Percentiles rank a stretch among this genome's conserved stretches.
These are phyloP conservation scores for Drosophila aff. DNA, from an alignment of 1,140 invertebrate species.

Conservation along the genomic window DNA sequence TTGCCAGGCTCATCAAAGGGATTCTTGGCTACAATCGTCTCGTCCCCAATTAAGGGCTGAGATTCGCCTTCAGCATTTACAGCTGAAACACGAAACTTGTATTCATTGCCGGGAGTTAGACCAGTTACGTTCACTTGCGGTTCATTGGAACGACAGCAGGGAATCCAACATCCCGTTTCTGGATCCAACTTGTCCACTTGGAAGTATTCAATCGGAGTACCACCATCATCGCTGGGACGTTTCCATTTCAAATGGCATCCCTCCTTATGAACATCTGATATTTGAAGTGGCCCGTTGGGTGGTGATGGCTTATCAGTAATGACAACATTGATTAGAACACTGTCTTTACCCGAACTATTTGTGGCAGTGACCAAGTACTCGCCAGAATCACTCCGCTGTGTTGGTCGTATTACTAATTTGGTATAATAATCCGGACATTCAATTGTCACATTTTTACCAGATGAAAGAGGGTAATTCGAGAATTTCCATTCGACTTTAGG, in stretches of 20 bases:
- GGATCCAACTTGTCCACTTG: slow-evolving; percentile 97
- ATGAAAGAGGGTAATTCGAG: slow-evolving; percentile 87
- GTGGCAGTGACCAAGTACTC: slow-evolving; percentile 94
- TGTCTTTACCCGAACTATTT: slow-evolving; percentile 95
- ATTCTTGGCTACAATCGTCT: slow-evolving; percentile 97
- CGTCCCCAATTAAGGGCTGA: slow-evolving; percentile 94
- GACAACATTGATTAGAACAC: slow-evolving; percentile 94
- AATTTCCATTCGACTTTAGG: slow-evolving; percentile 96
- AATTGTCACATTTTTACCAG: slow-evolving; percentile 88
- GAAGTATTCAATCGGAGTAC: slow-evolving; percentile 95
- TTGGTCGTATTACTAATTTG: slow-evolving; percentile 93
- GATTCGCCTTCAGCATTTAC: slow-evolving; percentile 99
- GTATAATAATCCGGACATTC: slow-evolving; percentile 95
- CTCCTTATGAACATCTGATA: slow-evolving; percentile 96
- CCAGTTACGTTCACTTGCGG: slow-evolving; percentile 94
- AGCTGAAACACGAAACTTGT: slow-evolving; percentile 97
- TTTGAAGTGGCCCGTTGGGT: slow-evolving; percentile 95
- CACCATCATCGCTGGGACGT: slow-evolving; percentile 94
- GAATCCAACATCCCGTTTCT: slow-evolving; percentile 97
- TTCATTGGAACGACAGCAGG: slow-evolving; percentile 93
- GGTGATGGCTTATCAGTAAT: slow-evolving; percentile 95
- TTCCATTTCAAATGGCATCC: slow-evolving; percentile 98
- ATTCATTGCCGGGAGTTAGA: slow-evolving; percentile 95
- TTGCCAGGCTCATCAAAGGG: slow-evolving; percentile 98
- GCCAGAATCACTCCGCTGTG: slow-evolving; percentile 92